Evolutionary conservation across 2,888 invertebrate genomes (phyloP).

Genomic region (Labia minor): DNA sequence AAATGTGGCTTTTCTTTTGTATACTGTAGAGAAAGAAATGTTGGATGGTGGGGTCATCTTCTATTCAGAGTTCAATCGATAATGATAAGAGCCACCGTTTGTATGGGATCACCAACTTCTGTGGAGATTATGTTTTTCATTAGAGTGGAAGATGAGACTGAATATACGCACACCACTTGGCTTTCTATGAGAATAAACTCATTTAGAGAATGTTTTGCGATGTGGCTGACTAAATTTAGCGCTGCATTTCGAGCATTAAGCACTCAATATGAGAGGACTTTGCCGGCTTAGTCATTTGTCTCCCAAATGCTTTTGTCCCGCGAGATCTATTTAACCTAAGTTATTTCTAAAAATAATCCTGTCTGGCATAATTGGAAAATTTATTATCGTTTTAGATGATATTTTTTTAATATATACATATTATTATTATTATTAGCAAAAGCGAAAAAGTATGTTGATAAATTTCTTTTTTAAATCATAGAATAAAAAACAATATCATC

Average conservation of each 20-base stretch:
- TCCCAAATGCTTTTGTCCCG: background rate
- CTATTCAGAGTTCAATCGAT: slow-evolving; percentile 7
- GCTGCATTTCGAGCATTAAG: background rate
- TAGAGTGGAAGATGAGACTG: background rate
- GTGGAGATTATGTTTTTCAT: background rate
- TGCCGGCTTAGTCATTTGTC: slow-evolving; percentile 7
- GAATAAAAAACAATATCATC: too few relatives aligned
- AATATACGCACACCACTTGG: background rate
- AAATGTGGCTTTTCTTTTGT: background rate
- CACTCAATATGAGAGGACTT: background rate
- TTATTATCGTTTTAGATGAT: too few relatives aligned
- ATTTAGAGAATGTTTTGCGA: background rate
- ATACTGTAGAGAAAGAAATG: background rate
- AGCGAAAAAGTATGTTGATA: too few relatives aligned
- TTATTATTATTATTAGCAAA: too few relatives aligned
- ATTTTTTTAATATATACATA: too few relatives aligned
- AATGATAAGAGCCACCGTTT: background rate
- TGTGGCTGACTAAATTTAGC: background rate
- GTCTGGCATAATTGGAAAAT: background rate
- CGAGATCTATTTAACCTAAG: background rate
- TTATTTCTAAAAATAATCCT: slow-evolving; percentile 1
- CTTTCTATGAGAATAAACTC: background rate
- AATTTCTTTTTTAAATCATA: too few relatives aligned
- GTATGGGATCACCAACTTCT: background rate
- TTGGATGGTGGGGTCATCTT: background rate